phyloP scores from a whole-genome alignment of 2,797 vertebrate genomes.

The Scyliorhinus canicula region DNA sequence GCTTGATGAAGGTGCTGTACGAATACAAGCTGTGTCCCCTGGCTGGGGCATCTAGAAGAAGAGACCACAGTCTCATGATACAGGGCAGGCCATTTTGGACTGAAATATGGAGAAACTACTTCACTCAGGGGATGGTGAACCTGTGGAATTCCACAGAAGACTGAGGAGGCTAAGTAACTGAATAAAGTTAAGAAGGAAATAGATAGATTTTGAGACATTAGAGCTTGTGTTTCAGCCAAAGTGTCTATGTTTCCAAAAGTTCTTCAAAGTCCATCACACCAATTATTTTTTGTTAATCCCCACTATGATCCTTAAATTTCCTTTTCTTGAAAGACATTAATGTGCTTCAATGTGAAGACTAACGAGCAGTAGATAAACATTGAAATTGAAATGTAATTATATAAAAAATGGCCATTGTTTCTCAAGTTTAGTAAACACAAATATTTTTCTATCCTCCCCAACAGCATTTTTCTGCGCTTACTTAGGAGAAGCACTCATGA shows the following conservation, averaged over 20 bases:
- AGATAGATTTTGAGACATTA: too few relatives aligned
- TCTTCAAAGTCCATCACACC: not conserved
- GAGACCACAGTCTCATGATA: too few relatives aligned
- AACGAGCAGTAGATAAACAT: not conserved
- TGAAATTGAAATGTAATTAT: not conserved
- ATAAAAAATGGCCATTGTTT: not conserved
- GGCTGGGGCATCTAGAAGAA: too few relatives aligned
- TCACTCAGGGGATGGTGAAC: too few relatives aligned
- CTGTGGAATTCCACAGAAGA: too few relatives aligned
- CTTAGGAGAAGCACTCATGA: constrained; percentile 72
- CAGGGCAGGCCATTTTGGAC: too few relatives aligned
- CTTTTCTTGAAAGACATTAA: not conserved
- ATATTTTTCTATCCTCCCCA: constrained; percentile 42
- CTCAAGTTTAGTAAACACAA: not conserved
- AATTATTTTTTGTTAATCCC: not conserved
- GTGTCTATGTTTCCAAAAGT: not conserved
- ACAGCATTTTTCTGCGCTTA: constrained; percentile 86
- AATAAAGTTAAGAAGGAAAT: too few relatives aligned
- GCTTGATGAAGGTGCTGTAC: too few relatives aligned
- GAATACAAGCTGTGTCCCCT: not conserved
- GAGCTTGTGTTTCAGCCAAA: not conserved
- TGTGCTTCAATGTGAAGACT: not conserved
- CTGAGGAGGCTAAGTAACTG: too few relatives aligned
- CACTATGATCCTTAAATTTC: not conserved
- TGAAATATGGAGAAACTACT: too few relatives aligned